A percentile compares a stretch with the other conserved stretches of the same genome.
These are phyloP conservation scores for Pseudomyrmex dendroicus DNA, from an alignment of 1,140 invertebrate species.

Conservation along the genomic window DNA sequence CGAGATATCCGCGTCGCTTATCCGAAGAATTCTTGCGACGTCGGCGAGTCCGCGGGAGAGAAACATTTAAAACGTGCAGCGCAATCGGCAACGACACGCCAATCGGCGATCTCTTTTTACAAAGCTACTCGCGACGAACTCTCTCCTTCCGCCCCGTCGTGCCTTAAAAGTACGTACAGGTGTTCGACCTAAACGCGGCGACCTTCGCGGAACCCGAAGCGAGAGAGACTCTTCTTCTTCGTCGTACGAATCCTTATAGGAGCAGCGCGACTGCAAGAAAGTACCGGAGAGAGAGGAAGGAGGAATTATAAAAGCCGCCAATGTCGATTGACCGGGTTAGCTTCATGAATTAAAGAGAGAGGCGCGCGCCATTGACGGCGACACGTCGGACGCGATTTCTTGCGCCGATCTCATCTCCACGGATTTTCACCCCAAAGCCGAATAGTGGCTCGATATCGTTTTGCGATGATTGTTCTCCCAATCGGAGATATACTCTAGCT, in stretches of 20 bases:
- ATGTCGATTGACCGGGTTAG: conserved; percentile 3
- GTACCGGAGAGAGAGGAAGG: conserved; percentile 54
- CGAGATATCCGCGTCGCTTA: neutral
- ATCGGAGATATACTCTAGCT: neutral
- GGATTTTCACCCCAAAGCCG: conserved; percentile 56
- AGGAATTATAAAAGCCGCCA: conserved; percentile 47
- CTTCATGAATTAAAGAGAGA: conserved; percentile 82
- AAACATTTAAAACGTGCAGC: neutral
- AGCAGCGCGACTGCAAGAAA: conserved; percentile 53
- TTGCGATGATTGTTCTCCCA: conserved; percentile 78
- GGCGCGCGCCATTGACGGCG: conserved; percentile 72
- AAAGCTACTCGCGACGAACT: neutral
- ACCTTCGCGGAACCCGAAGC: conserved; percentile 74
- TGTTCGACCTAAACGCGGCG: conserved; percentile 76
- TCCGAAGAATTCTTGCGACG: neutral
- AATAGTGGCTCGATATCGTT: conserved; percentile 43
- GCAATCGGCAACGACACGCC: conserved; percentile 55
- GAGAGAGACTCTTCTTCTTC: conserved; percentile 60
- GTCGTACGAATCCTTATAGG: conserved; percentile 72
- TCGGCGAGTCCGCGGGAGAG: conserved; percentile 8
- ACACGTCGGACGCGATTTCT: conserved; percentile 77
- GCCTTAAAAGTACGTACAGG: conserved; percentile 76
- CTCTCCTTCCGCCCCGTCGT: neutral
- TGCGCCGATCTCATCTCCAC: conserved; percentile 39
- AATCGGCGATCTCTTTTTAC: conserved; percentile 58